phyloP scores from a whole-genome alignment of 2,113 vertebrate genomes.

The Fulica atra region DNA sequence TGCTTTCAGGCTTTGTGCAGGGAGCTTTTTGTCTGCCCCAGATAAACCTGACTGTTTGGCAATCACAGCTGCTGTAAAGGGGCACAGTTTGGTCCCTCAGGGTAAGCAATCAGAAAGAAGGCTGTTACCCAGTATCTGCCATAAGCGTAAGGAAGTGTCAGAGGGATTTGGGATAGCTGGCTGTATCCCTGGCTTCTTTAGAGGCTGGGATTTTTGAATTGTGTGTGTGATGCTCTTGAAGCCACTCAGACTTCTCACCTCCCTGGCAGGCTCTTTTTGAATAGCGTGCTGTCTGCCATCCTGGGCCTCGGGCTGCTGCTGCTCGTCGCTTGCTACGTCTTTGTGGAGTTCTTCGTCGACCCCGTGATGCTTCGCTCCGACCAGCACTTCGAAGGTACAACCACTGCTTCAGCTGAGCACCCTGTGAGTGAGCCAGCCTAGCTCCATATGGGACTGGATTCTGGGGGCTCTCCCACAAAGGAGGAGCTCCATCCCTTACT shows the following conservation, averaged over 20 bases:
- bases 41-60: not conserved
- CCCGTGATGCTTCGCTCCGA: constrained; percentile 85
- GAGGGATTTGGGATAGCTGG: not conserved
- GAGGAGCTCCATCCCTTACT: not conserved
- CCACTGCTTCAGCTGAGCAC: not conserved
- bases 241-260: not conserved
- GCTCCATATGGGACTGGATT: not conserved
- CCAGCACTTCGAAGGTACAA: constrained; percentile 86
- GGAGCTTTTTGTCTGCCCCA: not conserved
- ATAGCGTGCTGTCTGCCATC: constrained; percentile 90
- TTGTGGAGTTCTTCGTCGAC: constrained; percentile 90
- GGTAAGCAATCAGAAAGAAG: not conserved
- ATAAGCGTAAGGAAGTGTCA: not conserved
- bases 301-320: constrained; percentile 86
- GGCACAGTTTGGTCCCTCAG: not conserved
- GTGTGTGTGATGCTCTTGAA: not conserved
- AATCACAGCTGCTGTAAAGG: not conserved
- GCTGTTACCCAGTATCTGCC: not conserved
- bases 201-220: not conserved
- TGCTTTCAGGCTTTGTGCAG: not conserved
- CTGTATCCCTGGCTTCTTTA: not conserved
- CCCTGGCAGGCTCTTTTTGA: constrained; percentile 83
- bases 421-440: not conserved
- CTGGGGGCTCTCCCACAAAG: not conserved
- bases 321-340: constrained; percentile 85